These are phyloP conservation scores for Channa striata DNA, from an alignment of 2,797 vertebrate genomes.

Conservation along the genomic window DNA sequence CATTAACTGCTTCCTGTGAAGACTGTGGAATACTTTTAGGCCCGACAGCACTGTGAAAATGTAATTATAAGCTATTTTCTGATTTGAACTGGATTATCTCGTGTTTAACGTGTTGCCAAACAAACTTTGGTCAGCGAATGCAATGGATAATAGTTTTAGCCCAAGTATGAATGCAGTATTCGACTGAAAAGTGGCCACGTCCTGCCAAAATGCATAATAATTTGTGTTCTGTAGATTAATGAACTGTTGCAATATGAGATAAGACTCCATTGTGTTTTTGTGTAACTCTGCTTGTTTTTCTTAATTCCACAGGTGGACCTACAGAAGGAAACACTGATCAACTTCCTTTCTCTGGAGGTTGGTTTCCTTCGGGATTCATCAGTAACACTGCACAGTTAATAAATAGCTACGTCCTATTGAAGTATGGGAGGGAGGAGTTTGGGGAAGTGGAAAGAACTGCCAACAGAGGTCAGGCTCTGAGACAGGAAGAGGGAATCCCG, in stretches of 20 bases:
- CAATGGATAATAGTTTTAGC: conserved; percentile 19
- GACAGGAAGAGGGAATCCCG: conserved; percentile 80
- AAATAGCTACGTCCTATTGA: conserved; percentile 56
- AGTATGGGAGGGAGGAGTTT: conserved; percentile 22
- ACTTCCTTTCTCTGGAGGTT: conserved; percentile 96
- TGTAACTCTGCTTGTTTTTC: conserved; percentile 40
- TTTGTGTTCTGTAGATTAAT: conserved; percentile 16
- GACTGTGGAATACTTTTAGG: conserved; percentile 25
- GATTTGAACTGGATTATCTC: conserved; percentile 21
- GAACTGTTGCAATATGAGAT: conserved; percentile 34
- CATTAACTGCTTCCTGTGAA: conserved; percentile 23
- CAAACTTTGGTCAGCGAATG: not conserved
- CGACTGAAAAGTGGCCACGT: not conserved
- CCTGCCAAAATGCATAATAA: not conserved
- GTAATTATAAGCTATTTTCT: conserved; percentile 35
- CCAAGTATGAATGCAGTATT: not conserved
- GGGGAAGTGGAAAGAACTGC: conserved; percentile 59
- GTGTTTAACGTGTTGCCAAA: conserved; percentile 19
- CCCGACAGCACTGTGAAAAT: conserved; percentile 25
- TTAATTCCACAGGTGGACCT: conserved; percentile 90
- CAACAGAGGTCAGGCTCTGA: conserved; percentile 54
- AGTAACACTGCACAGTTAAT: conserved; percentile 70
- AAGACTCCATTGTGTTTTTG: conserved; percentile 64
- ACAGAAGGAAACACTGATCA: conserved; percentile 93
- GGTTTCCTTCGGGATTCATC: conserved; percentile 66